Conservation (phyloP, 2,113 vertebrate species). For the Sander lucioperca region DNA sequence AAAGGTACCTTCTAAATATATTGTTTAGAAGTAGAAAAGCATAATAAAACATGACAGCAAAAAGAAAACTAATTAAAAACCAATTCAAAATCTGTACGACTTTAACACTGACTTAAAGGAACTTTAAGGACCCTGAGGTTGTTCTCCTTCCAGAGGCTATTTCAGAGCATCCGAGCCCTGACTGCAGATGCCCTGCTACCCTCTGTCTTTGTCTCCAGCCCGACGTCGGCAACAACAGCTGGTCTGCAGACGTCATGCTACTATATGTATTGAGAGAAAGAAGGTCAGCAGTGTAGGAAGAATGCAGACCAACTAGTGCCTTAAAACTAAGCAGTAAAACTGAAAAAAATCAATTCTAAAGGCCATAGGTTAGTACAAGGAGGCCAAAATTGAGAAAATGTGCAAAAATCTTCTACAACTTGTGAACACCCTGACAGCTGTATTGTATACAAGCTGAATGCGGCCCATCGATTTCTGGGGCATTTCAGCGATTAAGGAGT, state of each 20-base stretch:
- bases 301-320: not conserved
- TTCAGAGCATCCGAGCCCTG: conserved; percentile 28
- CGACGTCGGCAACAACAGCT: not conserved
- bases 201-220: conserved; percentile 28
- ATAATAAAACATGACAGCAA: not conserved
- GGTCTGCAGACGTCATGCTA: conserved; percentile 31
- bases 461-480: conserved; percentile 19
- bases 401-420: not conserved
- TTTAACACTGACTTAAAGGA: not conserved
- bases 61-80: conserved; percentile 13
- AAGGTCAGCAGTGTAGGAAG: conserved; percentile 48
- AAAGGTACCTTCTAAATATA: not conserved
- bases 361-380: not conserved
- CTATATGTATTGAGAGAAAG: conserved; percentile 16
- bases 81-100: too few species aligned
- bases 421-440: not conserved
- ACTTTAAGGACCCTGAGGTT: conserved; percentile 4
- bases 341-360: conserved; percentile 24
- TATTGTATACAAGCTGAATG: not conserved
- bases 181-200: conserved; percentile 34
- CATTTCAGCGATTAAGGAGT: conserved; percentile 19
- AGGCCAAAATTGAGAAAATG: not conserved
- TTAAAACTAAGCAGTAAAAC: conserved; percentile 19
- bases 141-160: conserved; percentile 15
- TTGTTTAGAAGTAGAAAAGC: not conserved